These are phyloP conservation scores for Aplysia californica DNA, from an alignment of 1,140 invertebrate species.

Conservation along the genomic window DNA sequence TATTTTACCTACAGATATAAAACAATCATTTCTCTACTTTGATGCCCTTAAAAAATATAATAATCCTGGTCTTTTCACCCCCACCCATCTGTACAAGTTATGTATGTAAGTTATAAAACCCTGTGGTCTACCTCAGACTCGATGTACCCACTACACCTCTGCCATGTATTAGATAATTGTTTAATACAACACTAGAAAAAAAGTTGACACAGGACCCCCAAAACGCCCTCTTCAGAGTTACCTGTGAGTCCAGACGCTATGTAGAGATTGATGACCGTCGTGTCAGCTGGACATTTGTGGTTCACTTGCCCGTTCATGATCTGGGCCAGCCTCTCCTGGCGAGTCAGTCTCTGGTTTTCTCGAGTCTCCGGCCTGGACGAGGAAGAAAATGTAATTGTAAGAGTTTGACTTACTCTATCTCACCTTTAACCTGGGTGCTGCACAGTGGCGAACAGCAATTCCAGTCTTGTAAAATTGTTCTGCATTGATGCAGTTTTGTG, in stretches of 20 bases:
- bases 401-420: not conserved
- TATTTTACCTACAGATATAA: too few species aligned
- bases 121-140: too few species aligned
- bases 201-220: not conserved
- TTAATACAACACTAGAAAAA: not conserved
- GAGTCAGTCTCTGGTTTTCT: slow-evolving; percentile 40
- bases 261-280: slow-evolving; percentile 51
- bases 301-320: slow-evolving; percentile 52
- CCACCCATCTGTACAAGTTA: not conserved
- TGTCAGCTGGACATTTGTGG: slow-evolving; percentile 39
- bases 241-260: slow-evolving; percentile 53
- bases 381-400: slow-evolving; percentile 51
- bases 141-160: not conserved
- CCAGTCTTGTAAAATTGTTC: not conserved
- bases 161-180: not conserved
- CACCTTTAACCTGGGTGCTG: not conserved
- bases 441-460: not conserved
- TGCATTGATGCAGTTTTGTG: too few species aligned
- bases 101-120: not conserved
- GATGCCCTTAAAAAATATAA: too few species aligned
- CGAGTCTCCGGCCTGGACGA: slow-evolving; percentile 53
- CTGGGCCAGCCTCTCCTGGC: slow-evolving; percentile 39
- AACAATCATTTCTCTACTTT: too few species aligned
- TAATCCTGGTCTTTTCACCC: too few species aligned
- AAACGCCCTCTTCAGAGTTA: slow-evolving; percentile 23